Conservation (phyloP, 1,140 invertebrate genomes). For the Drosophila ambigua region DNA sequence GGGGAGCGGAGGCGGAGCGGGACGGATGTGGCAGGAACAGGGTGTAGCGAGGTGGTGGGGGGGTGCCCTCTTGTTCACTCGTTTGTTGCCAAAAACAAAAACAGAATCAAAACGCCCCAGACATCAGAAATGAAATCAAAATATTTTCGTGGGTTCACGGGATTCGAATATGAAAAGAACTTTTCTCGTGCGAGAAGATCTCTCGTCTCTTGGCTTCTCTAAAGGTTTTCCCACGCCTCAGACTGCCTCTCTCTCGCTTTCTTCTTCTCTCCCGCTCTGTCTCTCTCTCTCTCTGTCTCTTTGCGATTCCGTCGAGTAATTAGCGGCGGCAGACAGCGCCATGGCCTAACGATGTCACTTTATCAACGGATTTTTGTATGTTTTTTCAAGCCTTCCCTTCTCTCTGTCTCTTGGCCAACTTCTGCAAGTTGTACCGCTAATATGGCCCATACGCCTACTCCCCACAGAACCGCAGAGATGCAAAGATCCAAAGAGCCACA, state of each 20-base stretch:
- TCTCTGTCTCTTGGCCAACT: conserved; percentile 27
- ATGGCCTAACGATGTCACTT: conserved; percentile 77
- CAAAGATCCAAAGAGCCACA: background rate
- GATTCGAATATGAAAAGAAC: too few species aligned
- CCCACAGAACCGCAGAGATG: conserved; percentile 1
- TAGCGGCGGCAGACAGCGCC: conserved; percentile 76
- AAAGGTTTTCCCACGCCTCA: too few species aligned
- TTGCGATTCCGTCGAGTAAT: conserved; percentile 59
- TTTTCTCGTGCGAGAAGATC: too few species aligned
- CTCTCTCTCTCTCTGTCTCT: conserved; percentile 7
- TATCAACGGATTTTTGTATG: conserved; percentile 74
- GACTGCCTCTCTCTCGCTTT: background rate
- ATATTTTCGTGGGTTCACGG: too few species aligned
- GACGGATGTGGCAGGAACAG: conserved; percentile 8
- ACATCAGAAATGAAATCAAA: too few species aligned
- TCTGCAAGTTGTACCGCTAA: conserved; percentile 81
- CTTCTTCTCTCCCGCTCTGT: conserved; percentile 1
- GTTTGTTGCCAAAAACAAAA: too few species aligned
- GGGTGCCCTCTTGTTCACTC: too few species aligned
- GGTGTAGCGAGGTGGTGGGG: too few species aligned
- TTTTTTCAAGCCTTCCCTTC: conserved; percentile 30
- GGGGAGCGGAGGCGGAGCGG: conserved; percentile 3
- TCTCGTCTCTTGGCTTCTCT: too few species aligned
- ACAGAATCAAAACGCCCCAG: too few species aligned
- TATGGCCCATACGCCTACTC: conserved; percentile 76